Evolutionary conservation across 2,797 vertebrate species (phyloP), one percentile per base, ranked within the genome.

Genomic region (Crypturellus tataupa): DNA sequence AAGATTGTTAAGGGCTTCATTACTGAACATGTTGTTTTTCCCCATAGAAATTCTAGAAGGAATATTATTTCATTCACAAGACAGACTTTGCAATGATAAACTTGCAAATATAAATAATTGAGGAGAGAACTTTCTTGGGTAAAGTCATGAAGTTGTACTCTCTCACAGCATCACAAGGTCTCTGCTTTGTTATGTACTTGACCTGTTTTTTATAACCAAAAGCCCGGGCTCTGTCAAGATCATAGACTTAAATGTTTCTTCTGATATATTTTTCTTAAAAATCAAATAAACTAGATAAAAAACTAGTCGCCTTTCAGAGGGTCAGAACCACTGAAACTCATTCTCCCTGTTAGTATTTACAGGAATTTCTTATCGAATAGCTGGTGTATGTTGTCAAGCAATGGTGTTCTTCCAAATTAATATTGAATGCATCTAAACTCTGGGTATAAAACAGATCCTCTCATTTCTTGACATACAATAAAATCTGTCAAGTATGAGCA

Each of bases 81-180:
- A 93, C 82, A 96, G 69, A 64, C 69, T 95, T 97, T 90, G 82
- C 87, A 93, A 69, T 10, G 23, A 69, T 93, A 91, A 49, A 95
- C 82, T 97, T 96, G 85, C 55, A 96, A 96, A 93, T 87, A 82
- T 95, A 95, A 96, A 89, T 96, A 95, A 97, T 85, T 92, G 83
- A 96, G 72, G 42, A 87, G 33, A 95, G 23, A 96, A 94, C 40
- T 78, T 89, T 75, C 68, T 92, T 86, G 31, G 33, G 77, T 78
- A 89, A 96, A 97, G 82, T 63, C 89, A 94, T 84, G 71, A 96
- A 96, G 84, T 77, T 90, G 42, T 70, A 85, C 53, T 91, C 11
- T 82, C 81, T 37, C 77, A 53, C 79, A 81, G 31, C 40, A 81
- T 35, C 3, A 20, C 76, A 86, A 77, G 64, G 47, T 56, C 24